These are phyloP conservation scores for Agapostemon virescens DNA, from an alignment of 2,888 invertebrate species.

Conservation along the genomic window DNA sequence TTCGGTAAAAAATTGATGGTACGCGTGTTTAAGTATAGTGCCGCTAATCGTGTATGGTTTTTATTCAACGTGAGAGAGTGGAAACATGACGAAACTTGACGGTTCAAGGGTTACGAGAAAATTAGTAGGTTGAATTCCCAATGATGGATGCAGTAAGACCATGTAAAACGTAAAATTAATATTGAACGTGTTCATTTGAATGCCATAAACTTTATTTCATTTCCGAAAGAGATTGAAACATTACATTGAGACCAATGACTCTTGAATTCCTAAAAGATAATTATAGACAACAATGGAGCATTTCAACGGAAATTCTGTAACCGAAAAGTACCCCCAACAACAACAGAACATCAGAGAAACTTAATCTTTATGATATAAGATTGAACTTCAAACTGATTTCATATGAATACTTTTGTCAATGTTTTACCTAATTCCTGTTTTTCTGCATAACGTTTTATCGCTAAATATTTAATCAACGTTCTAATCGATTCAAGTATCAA, in stretches of 20 bases:
- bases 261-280: neutral
- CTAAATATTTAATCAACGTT: no score
- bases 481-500: no score
- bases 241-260: neutral
- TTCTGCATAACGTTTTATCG: no score
- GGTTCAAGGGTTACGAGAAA: neutral
- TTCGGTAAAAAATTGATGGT: conserved; percentile 7
- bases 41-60: neutral
- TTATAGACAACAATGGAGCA: neutral
- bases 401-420: neutral
- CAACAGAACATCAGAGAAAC: neutral
- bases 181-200: neutral
- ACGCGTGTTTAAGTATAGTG: neutral
- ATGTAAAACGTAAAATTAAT: neutral
- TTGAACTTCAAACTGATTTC: neutral
- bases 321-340: neutral
- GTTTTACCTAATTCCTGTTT: no score
- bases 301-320: neutral
- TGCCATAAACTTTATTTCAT: neutral
- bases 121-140: neutral
- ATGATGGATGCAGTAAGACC: neutral
- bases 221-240: neutral
- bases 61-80: neutral
- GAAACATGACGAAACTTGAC: conserved; percentile 10
- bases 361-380: neutral